Base-by-base conservation (phyloP, 2,797 vertebrate genomes). In the Leptodactylus fallax region DNA sequence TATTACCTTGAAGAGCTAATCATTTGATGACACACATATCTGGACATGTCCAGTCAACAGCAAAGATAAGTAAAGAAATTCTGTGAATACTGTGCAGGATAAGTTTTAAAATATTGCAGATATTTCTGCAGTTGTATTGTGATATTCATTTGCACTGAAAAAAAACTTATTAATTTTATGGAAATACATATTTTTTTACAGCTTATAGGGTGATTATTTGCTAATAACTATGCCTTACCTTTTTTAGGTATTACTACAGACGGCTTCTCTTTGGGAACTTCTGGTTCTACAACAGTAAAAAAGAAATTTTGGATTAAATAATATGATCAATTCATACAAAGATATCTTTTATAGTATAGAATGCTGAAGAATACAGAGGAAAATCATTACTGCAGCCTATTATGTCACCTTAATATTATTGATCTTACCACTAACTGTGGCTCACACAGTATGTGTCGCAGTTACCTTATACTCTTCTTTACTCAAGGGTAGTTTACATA, bases 201-300 rank as follows among this genome's bases (percentile, higher is more conserved):
- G n/a, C n/a, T n/a, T n/a, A n/a, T n/a, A n/a, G n/a, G n/a, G n/a
- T n/a, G 4, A 36, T 36, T 2, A 36, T 36, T 36, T 36, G 36
- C 36, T 36, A 2, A 36, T 4, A 2, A 36, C 36, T 60, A 13
- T 69, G 7, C 0, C 36, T 76, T 58, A 83, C 69, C 72, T 78
- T 67, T 81, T 27, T 87, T 83, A 11, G 23, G 21, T 74, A 23
- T 23, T 55, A 23, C 13, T n/a, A 13, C 2, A 21, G 81, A 78
- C 17, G 71, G 72, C 23, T 83, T 7, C 58, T 36, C 58, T 67
- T 77, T 78, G 21, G 49, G 27, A 79, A 14, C 17, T 11, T 78
- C 53, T 3, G 17, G 11, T 84, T 79, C 87, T 83, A 56, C 6
- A 77, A 87, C 0, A 80, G 53, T 36, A 45, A 65, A 19, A 13